Conservation (phyloP, 2,888 invertebrate species). For the Drosophila testacea region DNA sequence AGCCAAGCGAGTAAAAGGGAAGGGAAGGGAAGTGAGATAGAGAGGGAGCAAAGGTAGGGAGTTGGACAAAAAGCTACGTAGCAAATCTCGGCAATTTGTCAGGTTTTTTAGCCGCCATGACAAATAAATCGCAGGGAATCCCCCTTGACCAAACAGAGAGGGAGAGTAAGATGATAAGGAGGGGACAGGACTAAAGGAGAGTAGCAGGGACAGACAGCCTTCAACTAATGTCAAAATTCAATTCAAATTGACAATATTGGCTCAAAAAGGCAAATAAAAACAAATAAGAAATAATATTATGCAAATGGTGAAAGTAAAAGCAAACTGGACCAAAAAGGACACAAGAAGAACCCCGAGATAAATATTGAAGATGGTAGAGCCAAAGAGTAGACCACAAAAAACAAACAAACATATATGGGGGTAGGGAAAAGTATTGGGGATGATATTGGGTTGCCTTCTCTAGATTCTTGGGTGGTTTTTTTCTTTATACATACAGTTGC, state of each 20-base stretch:
- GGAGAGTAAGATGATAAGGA: neutral
- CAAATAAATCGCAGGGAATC: slow-evolving; percentile 54
- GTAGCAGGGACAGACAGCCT: slow-evolving; percentile 7
- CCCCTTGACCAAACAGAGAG: slow-evolving; percentile 17
- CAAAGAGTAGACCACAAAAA: neutral
- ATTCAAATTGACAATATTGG: slow-evolving; percentile 67
- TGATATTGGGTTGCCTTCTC: slow-evolving; percentile 26
- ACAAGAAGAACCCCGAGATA: neutral
- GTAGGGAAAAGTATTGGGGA: slow-evolving; percentile 27
- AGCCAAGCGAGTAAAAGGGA: slow-evolving; percentile 4
- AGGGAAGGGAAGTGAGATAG: neutral
- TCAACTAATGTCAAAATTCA: slow-evolving; percentile 74
- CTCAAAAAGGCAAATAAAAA: slow-evolving; percentile 62
- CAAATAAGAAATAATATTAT: slow-evolving; percentile 75
- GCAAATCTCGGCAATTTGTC: slow-evolving; percentile 70
- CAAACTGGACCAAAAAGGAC: slow-evolving; percentile 23
- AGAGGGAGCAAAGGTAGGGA: neutral
- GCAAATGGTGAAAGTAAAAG: slow-evolving; percentile 56
- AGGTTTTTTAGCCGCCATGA: slow-evolving; percentile 48
- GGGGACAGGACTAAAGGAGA: neutral
- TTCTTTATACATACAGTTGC: too few species aligned
- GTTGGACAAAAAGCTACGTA: slow-evolving; percentile 23
- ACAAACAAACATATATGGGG: slow-evolving; percentile 34
- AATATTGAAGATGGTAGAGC: neutral
- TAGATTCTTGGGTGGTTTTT: slow-evolving; percentile 11